These are phyloP conservation scores for Synanthedon formicaeformis DNA, from an alignment of 2,888 invertebrate species.

Conservation along the genomic window DNA sequence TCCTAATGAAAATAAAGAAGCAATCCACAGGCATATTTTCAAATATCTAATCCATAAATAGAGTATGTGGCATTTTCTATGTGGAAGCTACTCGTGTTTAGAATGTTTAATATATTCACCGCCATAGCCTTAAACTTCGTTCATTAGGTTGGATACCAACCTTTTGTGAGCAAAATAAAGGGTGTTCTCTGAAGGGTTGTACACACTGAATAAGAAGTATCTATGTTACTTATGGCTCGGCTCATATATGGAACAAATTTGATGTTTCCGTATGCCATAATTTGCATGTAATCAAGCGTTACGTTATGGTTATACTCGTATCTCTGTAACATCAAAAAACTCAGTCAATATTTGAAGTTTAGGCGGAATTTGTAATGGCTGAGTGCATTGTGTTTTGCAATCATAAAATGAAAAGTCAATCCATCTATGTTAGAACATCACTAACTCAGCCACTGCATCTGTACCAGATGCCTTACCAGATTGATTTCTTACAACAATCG, in stretches of 20 bases:
- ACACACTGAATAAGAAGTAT: constrained; percentile 16
- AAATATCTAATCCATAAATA: no score
- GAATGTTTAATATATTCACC: constrained; percentile 34
- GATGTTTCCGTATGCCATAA: constrained; percentile 40
- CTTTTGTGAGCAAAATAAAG: constrained; percentile 45
- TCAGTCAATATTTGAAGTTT: no score
- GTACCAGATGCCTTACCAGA: no score
- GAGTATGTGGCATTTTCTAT: constrained; percentile 7
- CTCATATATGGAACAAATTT: constrained; percentile 33
- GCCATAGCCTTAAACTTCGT: constrained; percentile 28
- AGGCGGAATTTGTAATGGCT: no score
- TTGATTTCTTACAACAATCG: no score
- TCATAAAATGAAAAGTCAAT: no score
- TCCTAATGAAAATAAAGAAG: no score
- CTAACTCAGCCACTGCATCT: no score
- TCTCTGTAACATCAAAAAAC: neutral
- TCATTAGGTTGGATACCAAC: constrained; percentile 39
- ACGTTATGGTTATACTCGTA: constrained; percentile 12
- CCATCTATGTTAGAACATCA: no score
- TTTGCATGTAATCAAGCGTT: constrained; percentile 49
- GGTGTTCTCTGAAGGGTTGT: constrained; percentile 32
- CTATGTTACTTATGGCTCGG: constrained; percentile 8
- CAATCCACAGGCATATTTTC: no score
- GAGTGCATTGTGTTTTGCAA: no score
- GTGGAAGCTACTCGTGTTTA: neutral